Evolutionary conservation across 2,113 vertebrate species (phyloP).

Genomic region (Willisornis vidua): DNA sequence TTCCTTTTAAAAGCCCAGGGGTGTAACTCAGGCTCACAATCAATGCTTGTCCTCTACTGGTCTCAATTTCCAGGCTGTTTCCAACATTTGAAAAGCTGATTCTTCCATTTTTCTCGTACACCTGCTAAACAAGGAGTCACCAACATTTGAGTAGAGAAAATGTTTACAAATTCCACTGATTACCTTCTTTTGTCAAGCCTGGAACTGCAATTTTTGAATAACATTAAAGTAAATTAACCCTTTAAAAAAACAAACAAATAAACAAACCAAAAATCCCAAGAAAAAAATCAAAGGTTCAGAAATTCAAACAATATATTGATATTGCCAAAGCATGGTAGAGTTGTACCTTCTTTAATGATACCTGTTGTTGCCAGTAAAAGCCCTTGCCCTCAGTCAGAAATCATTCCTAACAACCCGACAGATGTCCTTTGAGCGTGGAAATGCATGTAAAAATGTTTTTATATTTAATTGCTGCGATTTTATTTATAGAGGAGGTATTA

Average conservation of each 20-base stretch:
- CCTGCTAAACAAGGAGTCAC: not conserved
- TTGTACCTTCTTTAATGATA: slow-evolving; percentile 12
- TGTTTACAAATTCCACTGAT: not conserved
- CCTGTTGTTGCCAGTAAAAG: slow-evolving; percentile 31
- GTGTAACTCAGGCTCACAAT: not conserved
- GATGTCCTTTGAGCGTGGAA: not conserved
- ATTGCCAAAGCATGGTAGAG: slow-evolving; percentile 14
- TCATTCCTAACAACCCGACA: not conserved
- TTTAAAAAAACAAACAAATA: not conserved
- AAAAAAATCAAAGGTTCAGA: not conserved
- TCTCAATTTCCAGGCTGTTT: not conserved
- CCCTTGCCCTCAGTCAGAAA: not conserved
- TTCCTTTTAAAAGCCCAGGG: slow-evolving; percentile 41
- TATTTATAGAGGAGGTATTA: not conserved
- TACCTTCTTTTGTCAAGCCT: not conserved
- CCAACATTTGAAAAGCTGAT: not conserved
- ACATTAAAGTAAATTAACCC: not conserved
- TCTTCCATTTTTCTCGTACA: not conserved
- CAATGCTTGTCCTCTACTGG: not conserved
- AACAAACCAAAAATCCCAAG: not conserved
- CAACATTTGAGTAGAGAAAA: not conserved
- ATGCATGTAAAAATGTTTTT: not conserved
- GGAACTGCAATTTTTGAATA: not conserved
- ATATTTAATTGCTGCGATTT: not conserved
- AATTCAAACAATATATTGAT: not conserved